Conservation (phyloP, 2,797 vertebrate species). For the Melopsittacus undulatus region DNA sequence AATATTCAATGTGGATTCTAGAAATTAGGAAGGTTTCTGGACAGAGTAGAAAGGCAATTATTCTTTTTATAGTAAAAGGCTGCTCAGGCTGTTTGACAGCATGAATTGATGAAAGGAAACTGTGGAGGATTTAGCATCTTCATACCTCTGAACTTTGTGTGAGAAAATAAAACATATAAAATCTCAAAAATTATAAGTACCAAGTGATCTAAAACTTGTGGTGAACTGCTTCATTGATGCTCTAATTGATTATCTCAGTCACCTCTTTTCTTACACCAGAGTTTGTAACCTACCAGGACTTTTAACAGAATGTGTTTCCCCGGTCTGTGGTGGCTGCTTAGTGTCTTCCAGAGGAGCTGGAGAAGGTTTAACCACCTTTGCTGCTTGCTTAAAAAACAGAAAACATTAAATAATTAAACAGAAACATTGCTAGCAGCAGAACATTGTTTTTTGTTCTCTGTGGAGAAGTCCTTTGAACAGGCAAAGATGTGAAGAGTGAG, state of each 20-base stretch:
- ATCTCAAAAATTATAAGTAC: background rate
- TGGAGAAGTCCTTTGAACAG: background rate
- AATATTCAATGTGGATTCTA: conserved; percentile 25
- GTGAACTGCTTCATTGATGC: background rate
- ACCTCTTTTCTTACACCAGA: background rate
- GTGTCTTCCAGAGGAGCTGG: background rate
- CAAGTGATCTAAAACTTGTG: background rate
- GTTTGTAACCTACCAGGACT: background rate
- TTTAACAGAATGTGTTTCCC: background rate
- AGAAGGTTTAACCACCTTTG: too few species aligned
- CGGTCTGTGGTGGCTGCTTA: background rate
- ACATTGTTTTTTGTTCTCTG: background rate
- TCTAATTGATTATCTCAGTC: background rate
- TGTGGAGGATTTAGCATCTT: background rate
- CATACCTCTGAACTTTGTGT: background rate
- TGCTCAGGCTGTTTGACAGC: background rate
- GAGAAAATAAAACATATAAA: background rate
- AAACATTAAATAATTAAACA: background rate
- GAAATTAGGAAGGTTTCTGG: conserved; percentile 61
- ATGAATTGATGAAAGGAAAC: background rate
- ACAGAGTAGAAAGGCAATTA: conserved; percentile 24
- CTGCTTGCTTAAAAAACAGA: background rate
- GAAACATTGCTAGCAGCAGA: background rate
- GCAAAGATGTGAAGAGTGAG: background rate
- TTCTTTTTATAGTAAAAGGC: conserved; percentile 24